Conservation (phyloP, 1,140 invertebrate species). For the Pogonomyrmex barbatus region DNA sequence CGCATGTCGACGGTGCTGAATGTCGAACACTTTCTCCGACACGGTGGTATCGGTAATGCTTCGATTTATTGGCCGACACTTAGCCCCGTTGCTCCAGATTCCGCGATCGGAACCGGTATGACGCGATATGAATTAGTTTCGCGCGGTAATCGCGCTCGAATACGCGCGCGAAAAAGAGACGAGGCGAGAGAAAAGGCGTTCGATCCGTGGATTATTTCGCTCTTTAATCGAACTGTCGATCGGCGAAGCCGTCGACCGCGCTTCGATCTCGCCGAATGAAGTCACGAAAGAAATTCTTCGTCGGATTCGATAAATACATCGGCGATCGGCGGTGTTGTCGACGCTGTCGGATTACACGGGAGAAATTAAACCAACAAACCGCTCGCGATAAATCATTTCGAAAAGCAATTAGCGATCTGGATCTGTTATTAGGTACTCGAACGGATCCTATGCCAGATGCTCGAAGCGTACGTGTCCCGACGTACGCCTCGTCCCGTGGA, state of each 20-base stretch:
- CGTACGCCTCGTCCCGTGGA: not conserved
- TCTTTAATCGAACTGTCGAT: slow-evolving; percentile 47
- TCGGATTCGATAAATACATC: slow-evolving; percentile 42
- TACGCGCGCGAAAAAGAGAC: slow-evolving; percentile 21
- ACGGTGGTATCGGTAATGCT: slow-evolving; percentile 76
- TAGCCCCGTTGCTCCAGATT: slow-evolving; percentile 78
- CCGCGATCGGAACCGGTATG: slow-evolving; percentile 56
- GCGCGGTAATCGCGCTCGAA: slow-evolving; percentile 66
- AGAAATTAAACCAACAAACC: slow-evolving; percentile 43
- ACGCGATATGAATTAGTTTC: slow-evolving; percentile 72
- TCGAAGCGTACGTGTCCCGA: slow-evolving; percentile 18
- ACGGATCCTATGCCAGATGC: slow-evolving; percentile 41
- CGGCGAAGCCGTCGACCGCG: slow-evolving; percentile 42
- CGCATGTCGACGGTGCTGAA: slow-evolving; percentile 58
- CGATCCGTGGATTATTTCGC: slow-evolving; percentile 27
- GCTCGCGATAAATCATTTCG: slow-evolving; percentile 50
- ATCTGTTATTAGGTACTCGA: slow-evolving; percentile 49
- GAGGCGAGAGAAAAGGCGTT: not conserved
- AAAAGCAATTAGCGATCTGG: slow-evolving; percentile 50
- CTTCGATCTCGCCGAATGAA: slow-evolving; percentile 46
- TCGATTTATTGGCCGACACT: slow-evolving; percentile 77
- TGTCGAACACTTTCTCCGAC: slow-evolving; percentile 77
- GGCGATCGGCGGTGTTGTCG: not conserved
- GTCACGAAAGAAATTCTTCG: slow-evolving; percentile 22
- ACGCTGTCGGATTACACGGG: slow-evolving; percentile 35